phyloP scores from a whole-genome alignment of 1,140 invertebrate genomes.

The Plectrocnemia conspersa region DNA sequence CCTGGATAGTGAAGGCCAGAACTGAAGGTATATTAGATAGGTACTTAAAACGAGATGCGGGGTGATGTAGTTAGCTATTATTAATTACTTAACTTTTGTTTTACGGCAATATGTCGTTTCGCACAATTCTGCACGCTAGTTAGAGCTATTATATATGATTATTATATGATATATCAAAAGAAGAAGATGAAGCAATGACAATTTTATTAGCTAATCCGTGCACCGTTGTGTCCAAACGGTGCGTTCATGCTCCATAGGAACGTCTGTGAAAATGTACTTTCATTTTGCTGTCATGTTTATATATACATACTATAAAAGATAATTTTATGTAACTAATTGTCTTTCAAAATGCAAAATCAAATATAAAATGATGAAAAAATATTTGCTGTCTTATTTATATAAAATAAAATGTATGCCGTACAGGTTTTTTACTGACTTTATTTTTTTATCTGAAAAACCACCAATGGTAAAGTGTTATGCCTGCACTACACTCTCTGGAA shows the following conservation, averaged over 20 bases:
- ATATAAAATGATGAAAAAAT: conserved; percentile 2
- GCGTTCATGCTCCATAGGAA: conserved; percentile 1
- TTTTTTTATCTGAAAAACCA: no score
- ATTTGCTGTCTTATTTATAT: background rate
- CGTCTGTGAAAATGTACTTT: conserved; percentile 2
- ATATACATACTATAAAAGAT: conserved; percentile 15
- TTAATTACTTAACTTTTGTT: conserved; percentile 12
- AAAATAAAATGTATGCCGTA: no score
- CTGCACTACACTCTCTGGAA: no score
- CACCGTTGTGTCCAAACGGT: background rate
- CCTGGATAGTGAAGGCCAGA: conserved; percentile 12
- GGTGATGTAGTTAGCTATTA: conserved; percentile 15
- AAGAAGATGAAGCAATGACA: no score
- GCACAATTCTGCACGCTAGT: conserved; percentile 17
- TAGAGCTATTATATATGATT: conserved; percentile 18
- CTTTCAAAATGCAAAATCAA: conserved; percentile 20
- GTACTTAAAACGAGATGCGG: conserved; percentile 5
- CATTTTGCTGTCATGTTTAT: conserved; percentile 13
- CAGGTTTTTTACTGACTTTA: background rate
- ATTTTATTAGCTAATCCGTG: no score
- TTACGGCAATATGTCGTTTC: background rate
- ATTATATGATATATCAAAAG: no score
- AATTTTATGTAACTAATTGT: conserved; percentile 17
- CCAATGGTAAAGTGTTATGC: no score
- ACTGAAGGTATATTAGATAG: conserved; percentile 16